Base-by-base conservation (phyloP, 2,888 invertebrate species). In the Hermaeophaga mercurialis region DNA sequence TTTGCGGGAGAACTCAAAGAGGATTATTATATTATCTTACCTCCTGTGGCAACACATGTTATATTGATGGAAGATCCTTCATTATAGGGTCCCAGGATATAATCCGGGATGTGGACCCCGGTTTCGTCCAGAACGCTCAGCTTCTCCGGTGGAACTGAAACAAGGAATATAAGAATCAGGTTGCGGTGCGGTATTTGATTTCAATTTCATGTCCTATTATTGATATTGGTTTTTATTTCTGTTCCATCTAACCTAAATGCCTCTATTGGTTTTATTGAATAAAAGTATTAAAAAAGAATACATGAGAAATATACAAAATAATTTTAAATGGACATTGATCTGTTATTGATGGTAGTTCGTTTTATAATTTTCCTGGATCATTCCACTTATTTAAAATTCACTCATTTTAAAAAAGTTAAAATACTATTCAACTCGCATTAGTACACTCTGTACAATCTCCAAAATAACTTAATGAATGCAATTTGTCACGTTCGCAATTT, bases 1-100 rank as follows among this genome's bases (percentile, higher is more conserved):
- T 58, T 61, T 53, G 56, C 26, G 58, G 54, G 26, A 39, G 36
- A 52, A 38, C 45, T 59, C 26, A 62, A 66, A 60, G 54, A 45
- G 64, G 61, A 61, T 64, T 62, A 64, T 57, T 56, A 46, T 52
- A 66, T 64, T 56, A 59, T 73, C 84, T 82, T 82, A 92, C 93
- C 93, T 80, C 91, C 92, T 67, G 87, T 87, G 59, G 90, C 89
- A 66, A 91, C 90, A 78, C 94, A 94, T 66, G 89, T 88, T 63
- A 94, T 87, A 73, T 89, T 87, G 59, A 93, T 84, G 26, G 87
- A 85, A 56, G 89, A 85, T 43, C 92, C 93, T 75, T 93, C 89
- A 76, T 87, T 90, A 80, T 91, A 94, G 7, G 93, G 92, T 6
- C 93, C 92, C 61, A 92, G 84, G 62, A 85, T 86, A 69, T 90